Evolutionary conservation across 1,140 invertebrate species (phyloP).

Genomic region (Achroia grisella): DNA sequence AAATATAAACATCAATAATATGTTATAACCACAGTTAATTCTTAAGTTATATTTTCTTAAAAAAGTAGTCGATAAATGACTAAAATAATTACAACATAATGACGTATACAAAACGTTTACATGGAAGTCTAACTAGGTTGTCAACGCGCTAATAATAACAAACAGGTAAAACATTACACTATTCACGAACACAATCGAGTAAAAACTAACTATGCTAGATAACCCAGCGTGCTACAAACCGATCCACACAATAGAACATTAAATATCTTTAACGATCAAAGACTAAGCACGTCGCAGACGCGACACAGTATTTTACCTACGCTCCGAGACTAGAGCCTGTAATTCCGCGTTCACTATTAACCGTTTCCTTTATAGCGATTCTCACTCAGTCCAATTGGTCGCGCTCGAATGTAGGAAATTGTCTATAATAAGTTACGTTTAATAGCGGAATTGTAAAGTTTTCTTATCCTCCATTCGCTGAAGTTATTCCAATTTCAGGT

Average conservation of each 20-base stretch:
- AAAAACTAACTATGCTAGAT: not conserved
- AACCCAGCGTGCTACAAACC: not conserved
- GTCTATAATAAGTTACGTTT: constrained; percentile 57
- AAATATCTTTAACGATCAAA: constrained; percentile 34
- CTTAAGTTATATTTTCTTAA: no score
- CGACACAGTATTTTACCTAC: constrained; percentile 28
- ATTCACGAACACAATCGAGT: no score
- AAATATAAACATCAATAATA: no score
- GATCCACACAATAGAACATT: constrained; percentile 36
- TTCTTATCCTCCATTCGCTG: constrained; percentile 39
- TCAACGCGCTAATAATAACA: no score
- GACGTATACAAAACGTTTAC: no score
- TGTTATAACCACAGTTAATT: no score
- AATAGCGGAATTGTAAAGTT: constrained; percentile 40
- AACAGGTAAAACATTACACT: no score
- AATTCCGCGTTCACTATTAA: constrained; percentile 40
- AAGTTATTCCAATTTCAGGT: constrained; percentile 44
- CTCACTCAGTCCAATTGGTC: constrained; percentile 63
- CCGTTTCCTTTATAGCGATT: constrained; percentile 52
- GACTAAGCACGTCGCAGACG: constrained; percentile 27
- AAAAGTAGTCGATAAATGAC: no score
- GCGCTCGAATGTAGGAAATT: constrained; percentile 48
- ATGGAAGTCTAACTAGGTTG: no score
- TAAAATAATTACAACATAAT: no score
- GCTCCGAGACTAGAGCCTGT: constrained; percentile 31